Percentiles rank a stretch among this genome's conserved stretches.
phyloP scores from a whole-genome alignment of 2,113 vertebrate species.

The Corapipo altera region DNA sequence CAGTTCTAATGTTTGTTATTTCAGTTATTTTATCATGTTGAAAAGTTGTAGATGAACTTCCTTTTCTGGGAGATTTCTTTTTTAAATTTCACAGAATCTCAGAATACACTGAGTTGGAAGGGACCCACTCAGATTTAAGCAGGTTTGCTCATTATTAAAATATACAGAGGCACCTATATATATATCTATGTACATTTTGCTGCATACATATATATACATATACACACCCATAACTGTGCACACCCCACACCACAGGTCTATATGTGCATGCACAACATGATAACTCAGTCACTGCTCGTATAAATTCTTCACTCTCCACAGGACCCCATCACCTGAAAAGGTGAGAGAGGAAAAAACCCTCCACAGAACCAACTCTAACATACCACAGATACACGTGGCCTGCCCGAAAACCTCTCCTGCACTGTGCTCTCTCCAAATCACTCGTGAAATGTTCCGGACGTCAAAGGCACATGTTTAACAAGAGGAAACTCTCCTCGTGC shows the following conservation, averaged over 20 bases:
- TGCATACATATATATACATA: neutral
- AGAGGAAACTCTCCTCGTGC: neutral
- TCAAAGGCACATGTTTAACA: neutral
- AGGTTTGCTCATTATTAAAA: neutral
- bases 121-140: neutral
- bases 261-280: accelerated
- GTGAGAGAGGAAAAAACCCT: neutral
- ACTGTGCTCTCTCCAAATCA: neutral
- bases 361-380: accelerated
- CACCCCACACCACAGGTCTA: neutral
- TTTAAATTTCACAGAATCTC: neutral
- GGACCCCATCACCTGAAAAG: neutral
- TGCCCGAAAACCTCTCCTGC: neutral
- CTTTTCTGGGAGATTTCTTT: neutral
- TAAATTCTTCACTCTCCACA: neutral
- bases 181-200: accelerated
- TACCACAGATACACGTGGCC: accelerated
- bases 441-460: accelerated
- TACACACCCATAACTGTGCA: neutral
- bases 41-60: neutral
- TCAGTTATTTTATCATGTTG: neutral
- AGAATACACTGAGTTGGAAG: neutral
- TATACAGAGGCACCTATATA: accelerated
- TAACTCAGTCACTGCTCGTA: neutral
- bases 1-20: neutral